A percentile compares a stretch with the other conserved stretches of the same genome.
Conservation (phyloP, 2,113 vertebrate genomes). For the Chaetorhynchus papuensis region DNA sequence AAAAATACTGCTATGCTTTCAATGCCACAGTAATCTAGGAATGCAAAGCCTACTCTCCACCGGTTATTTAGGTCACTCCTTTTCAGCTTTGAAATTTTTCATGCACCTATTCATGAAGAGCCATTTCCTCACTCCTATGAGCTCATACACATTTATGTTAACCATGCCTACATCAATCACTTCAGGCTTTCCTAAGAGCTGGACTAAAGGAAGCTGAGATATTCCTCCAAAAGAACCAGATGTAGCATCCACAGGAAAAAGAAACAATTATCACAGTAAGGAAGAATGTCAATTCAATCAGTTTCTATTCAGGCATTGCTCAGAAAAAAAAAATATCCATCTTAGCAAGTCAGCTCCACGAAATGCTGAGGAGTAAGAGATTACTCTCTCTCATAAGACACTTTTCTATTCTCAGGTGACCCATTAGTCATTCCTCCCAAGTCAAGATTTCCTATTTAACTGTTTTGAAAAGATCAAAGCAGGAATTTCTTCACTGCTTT, state of each 20-base stretch:
- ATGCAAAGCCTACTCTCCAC: background rate
- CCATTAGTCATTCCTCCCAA: background rate
- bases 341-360: background rate
- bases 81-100: background rate
- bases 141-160: background rate
- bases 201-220: background rate
- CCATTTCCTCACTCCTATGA: background rate
- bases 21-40: background rate
- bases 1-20: background rate
- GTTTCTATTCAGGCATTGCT: slow-evolving; percentile 18
- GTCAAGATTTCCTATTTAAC: background rate
- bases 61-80: background rate
- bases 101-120: background rate
- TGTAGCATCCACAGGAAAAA: background rate
- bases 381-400: background rate
- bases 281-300: slow-evolving; percentile 25
- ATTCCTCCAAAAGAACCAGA: background rate
- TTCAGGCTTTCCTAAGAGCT: background rate
- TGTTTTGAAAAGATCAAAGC: background rate
- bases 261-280: background rate
- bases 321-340: background rate
- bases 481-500: background rate
- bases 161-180: background rate
- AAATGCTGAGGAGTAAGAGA: background rate
- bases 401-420: slow-evolving; percentile 6